Conservation (phyloP, 2,888 invertebrate genomes). For the Thelaira solivaga region DNA sequence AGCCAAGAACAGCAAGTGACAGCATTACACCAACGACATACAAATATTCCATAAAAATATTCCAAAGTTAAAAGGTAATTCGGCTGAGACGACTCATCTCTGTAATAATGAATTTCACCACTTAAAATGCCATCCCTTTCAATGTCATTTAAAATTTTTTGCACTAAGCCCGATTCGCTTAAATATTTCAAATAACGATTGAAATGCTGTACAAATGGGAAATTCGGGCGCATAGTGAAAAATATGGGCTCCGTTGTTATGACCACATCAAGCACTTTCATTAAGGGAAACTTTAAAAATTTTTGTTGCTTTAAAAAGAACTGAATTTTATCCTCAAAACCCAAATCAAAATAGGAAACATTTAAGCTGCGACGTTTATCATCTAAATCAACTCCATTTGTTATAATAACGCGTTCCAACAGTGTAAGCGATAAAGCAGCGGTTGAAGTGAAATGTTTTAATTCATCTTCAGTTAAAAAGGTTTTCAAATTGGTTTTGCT, state of each 20-base stretch:
- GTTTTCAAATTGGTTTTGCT: background rate
- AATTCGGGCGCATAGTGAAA: background rate
- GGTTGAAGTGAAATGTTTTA: background rate
- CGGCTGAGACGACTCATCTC: no score
- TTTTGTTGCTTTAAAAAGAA: constrained; percentile 25
- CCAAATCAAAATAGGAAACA: no score
- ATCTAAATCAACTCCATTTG: background rate
- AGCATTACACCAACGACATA: background rate
- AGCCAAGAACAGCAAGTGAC: background rate
- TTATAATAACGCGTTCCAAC: no score
- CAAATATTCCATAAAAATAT: no score
- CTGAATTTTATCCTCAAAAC: no score
- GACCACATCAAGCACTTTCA: background rate
- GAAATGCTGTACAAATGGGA: constrained; percentile 9
- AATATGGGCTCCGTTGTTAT: background rate
- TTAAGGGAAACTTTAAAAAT: constrained; percentile 1
- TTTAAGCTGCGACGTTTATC: no score
- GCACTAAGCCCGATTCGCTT: background rate
- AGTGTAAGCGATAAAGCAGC: background rate
- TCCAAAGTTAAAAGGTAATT: no score
- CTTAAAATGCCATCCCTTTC: constrained; percentile 9
- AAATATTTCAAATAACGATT: constrained; percentile 13
- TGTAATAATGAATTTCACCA: constrained; percentile 1
- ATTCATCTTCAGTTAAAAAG: background rate
- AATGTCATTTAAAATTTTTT: background rate